Percentiles rank a stretch among this genome's conserved stretches.
Conservation (phyloP, 2,888 invertebrate genomes). For the Eupithecia subumbrata region DNA sequence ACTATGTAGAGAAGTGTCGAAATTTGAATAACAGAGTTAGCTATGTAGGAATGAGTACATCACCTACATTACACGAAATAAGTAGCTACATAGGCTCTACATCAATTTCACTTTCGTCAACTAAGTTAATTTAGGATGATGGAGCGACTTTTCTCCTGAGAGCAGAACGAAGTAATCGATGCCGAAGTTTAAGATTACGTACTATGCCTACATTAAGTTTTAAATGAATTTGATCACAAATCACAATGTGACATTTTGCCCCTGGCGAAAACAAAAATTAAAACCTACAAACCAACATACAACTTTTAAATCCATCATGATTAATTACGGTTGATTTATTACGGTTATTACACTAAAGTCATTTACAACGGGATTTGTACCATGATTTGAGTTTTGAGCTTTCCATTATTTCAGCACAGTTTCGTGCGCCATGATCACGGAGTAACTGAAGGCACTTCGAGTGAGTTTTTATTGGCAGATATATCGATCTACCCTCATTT, state of each 20-base stretch:
- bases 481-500: too few relatives aligned
- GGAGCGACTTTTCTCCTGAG: not conserved
- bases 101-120: not conserved
- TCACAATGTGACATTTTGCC: not conserved
- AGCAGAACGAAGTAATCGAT: not conserved
- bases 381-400: too few relatives aligned
- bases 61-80: not conserved
- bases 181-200: not conserved
- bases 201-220: not conserved
- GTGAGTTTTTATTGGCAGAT: too few relatives aligned
- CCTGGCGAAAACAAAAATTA: not conserved
- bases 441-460: too few relatives aligned
- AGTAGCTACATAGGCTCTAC: not conserved
- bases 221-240: not conserved
- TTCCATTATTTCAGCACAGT: too few relatives aligned
- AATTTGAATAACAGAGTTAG: not conserved
- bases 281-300: too few relatives aligned
- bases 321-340: too few relatives aligned
- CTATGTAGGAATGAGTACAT: not conserved
- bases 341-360: too few relatives aligned
- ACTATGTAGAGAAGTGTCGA: too few relatives aligned
- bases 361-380: too few relatives aligned
- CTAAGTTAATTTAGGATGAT: constrained; percentile 1
- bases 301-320: too few relatives aligned
- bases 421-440: too few relatives aligned